Evolutionary conservation across 37 sponge, comb jelly and placozoan genomes (phyloP).

Genomic region (Hormiphora californensis): DNA sequence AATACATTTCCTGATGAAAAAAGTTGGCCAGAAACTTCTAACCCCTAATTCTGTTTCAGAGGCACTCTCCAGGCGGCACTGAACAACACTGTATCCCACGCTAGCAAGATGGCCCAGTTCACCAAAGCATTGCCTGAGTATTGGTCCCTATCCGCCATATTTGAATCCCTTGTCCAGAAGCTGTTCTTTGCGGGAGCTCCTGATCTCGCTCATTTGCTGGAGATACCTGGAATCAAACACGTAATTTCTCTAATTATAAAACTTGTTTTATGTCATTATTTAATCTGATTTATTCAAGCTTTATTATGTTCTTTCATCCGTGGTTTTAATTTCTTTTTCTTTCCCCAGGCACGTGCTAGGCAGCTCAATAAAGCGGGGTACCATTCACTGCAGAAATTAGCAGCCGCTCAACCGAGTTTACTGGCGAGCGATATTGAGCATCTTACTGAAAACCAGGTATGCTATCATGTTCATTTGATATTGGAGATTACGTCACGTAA

Average conservation of each 20-base stretch:
- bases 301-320: too few species aligned
- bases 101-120: conserved; percentile 37
- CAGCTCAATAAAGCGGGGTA: conserved; percentile 80
- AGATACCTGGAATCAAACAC: conserved; percentile 81
- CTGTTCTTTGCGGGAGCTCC: conserved; percentile 62
- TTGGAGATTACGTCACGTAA: too few species aligned
- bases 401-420: conserved; percentile 44
- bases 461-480: too few species aligned
- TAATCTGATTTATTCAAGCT: too few species aligned
- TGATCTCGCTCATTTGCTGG: conserved; percentile 77
- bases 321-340: neutral
- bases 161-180: conserved; percentile 66
- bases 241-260: conserved; percentile 56
- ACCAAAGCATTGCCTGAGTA: conserved; percentile 67
- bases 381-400: conserved; percentile 69
- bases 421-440: conserved; percentile 64
- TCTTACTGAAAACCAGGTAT: conserved; percentile 64
- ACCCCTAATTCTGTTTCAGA: too few species aligned
- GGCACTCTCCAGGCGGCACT: conserved; percentile 16
- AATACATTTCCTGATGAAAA: too few species aligned
- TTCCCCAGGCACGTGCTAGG: conserved; percentile 72
- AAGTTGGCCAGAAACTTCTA: too few species aligned
- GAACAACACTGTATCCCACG: neutral
- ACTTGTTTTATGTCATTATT: too few species aligned
- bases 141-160: conserved; percentile 70